These are phyloP conservation scores for Gonatopus flavifemur DNA, from an alignment of 1,140 invertebrate species.

Conservation along the genomic window DNA sequence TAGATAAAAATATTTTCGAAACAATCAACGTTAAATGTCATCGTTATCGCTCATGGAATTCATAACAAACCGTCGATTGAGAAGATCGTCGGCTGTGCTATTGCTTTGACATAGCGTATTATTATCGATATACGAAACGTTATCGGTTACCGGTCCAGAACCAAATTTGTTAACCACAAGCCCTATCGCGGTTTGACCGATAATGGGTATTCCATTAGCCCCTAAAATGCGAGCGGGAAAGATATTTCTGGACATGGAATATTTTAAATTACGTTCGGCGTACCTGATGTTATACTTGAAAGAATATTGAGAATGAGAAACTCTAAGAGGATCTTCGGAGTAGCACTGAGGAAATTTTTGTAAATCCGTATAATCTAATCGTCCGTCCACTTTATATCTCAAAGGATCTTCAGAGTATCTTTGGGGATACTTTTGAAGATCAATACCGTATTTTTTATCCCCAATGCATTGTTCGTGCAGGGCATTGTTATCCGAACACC, in stretches of 20 bases:
- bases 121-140: conserved; percentile 30
- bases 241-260: conserved; percentile 35
- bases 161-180: conserved; percentile 52
- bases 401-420: conserved; percentile 42
- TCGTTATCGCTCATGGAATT: conserved; percentile 45
- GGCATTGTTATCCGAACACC: conserved; percentile 47
- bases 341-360: conserved; percentile 50
- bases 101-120: conserved; percentile 34
- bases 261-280: conserved; percentile 39
- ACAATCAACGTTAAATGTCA: conserved; percentile 41
- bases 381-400: conserved; percentile 25
- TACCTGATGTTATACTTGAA: conserved; percentile 44
- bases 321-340: conserved; percentile 42
- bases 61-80: conserved; percentile 43
- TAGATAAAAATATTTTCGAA: no score
- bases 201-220: conserved; percentile 46
- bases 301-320: conserved; percentile 32
- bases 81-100: conserved; percentile 37
- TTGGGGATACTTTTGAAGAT: conserved; percentile 48
- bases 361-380: conserved; percentile 34
- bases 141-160: conserved; percentile 41
- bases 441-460: conserved; percentile 38
- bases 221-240: conserved; percentile 40
- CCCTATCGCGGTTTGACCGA: conserved; percentile 47
- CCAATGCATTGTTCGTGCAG: conserved; percentile 38